phyloP scores from a whole-genome alignment of 1,140 invertebrate species.

The Pomacea maculata region DNA sequence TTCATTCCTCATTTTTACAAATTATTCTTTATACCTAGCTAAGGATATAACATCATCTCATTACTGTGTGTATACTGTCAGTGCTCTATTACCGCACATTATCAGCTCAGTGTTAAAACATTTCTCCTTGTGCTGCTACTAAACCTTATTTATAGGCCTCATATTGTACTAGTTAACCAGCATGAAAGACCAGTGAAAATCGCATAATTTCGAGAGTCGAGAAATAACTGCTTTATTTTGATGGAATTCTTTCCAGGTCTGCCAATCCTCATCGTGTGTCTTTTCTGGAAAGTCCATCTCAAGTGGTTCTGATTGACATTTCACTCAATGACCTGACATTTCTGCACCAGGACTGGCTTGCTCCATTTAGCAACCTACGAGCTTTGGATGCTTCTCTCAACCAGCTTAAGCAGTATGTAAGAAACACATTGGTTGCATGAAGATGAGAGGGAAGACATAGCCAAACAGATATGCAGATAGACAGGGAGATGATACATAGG shows the following conservation, averaged over 20 bases:
- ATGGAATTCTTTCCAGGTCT: slow-evolving; percentile 28
- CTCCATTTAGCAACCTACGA: slow-evolving; percentile 51
- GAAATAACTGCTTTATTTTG: not conserved
- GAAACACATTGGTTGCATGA: not conserved
- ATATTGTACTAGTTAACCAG: too few relatives aligned
- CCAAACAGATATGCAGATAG: not conserved
- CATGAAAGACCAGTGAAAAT: not conserved
- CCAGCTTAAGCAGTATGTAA: slow-evolving; percentile 55
- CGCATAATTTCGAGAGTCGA: not conserved
- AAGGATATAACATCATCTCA: too few relatives aligned
- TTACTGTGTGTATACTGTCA: too few relatives aligned
- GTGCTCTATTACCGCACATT: too few relatives aligned
- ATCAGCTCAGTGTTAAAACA: too few relatives aligned
- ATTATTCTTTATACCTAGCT: too few relatives aligned
- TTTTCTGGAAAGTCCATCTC: slow-evolving; percentile 48
- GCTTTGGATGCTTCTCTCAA: slow-evolving; percentile 60
- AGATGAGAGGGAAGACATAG: not conserved
- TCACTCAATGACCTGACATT: slow-evolving; percentile 59
- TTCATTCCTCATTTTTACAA: too few relatives aligned
- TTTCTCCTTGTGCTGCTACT: too few relatives aligned
- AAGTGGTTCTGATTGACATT: slow-evolving; percentile 52
- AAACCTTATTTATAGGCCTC: too few relatives aligned
- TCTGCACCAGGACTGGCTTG: slow-evolving; percentile 48
- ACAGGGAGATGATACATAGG: not conserved
- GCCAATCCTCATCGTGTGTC: slow-evolving; percentile 33